Evolutionary conservation across 2,888 invertebrate species (phyloP), one percentile per base, ranked within the genome.

Genomic region (Dynastes hyllus): DNA sequence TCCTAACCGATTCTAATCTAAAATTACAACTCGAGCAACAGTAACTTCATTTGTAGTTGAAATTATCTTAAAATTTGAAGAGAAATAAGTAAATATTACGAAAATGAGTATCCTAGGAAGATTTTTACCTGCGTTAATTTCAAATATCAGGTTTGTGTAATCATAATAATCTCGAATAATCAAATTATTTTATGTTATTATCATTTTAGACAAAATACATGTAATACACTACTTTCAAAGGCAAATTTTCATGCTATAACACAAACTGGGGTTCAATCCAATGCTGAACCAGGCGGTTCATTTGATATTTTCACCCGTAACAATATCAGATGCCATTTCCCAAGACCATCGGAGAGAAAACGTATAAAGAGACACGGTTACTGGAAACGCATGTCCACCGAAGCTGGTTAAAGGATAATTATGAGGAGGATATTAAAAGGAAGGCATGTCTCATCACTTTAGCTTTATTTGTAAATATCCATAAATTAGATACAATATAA

Each of bases 341-440:
- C 95, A 0, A 91, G 94, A 65, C 94, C 96, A 0, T 93, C 91
- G 75, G 96, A 96, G 90, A 91, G 92, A 0, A 92, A 91, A 84
- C 91, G 96, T 83, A 91, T 95, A 1, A 92, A 92, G 58, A 91
- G 91, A 8, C 94, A 95, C 82, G 95, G 96, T 0, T 96, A 93
- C 92, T 88, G 91, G 5, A 88, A 91, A 0, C 91, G 95, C 80
- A 93, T 96, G 90, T 91, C 93, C 0, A 95, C 95, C 0, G 90
- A 90, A 0, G 90, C 86, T 65, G 96, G 96, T 2, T 91, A 95
- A n/a, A 91, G 90, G 85, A 88, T 94, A 37, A 88, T 96, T 13
- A 95, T 95, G 95, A 91, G 94, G 84, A 91, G 95, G 83, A 91
- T 96, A 82, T 89, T 96, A 1, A 95, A 94, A 89, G 95, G 95